phyloP scores from a whole-genome alignment of 2,888 invertebrate species.

The Scrobipalpa costella region DNA sequence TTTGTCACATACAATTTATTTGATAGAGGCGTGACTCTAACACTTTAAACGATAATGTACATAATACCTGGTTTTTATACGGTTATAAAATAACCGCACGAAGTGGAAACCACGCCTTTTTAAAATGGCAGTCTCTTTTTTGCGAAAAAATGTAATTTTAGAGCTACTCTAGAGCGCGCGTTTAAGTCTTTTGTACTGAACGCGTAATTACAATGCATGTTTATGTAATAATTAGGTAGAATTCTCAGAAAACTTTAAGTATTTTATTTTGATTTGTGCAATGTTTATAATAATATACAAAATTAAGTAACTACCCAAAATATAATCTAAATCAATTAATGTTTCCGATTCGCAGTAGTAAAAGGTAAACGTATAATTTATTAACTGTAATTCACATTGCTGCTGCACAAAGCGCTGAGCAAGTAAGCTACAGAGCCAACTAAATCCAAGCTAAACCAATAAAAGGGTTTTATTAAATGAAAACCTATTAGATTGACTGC shows the following conservation, averaged over 20 bases:
- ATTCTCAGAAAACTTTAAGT: background rate
- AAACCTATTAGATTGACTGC: constrained; percentile 74
- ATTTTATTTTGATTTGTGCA: background rate
- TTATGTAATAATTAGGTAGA: background rate
- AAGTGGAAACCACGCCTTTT: constrained; percentile 44
- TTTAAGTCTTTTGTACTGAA: constrained; percentile 18
- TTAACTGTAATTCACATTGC: background rate
- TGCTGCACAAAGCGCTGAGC: constrained; percentile 36
- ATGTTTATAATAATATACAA: background rate
- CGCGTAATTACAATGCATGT: background rate
- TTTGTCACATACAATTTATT: constrained; percentile 54
- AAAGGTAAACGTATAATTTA: background rate
- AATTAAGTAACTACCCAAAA: no score
- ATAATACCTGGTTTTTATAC: constrained; percentile 25
- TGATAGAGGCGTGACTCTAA: constrained; percentile 56
- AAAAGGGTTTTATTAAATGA: constrained; percentile 77
- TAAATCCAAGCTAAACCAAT: constrained; percentile 78
- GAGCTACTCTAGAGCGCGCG: background rate
- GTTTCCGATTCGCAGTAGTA: no score
- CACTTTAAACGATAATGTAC: constrained; percentile 35
- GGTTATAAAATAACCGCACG: constrained; percentile 36
- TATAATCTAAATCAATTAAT: no score
- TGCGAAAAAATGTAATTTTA: constrained; percentile 27
- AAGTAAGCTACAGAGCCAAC: constrained; percentile 48
- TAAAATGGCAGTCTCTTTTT: constrained; percentile 30